A percentile compares a stretch with the other conserved stretches of the same genome.
Evolutionary conservation across 2,797 vertebrate species (phyloP).

Genomic region (Perodicticus potto): DNA sequence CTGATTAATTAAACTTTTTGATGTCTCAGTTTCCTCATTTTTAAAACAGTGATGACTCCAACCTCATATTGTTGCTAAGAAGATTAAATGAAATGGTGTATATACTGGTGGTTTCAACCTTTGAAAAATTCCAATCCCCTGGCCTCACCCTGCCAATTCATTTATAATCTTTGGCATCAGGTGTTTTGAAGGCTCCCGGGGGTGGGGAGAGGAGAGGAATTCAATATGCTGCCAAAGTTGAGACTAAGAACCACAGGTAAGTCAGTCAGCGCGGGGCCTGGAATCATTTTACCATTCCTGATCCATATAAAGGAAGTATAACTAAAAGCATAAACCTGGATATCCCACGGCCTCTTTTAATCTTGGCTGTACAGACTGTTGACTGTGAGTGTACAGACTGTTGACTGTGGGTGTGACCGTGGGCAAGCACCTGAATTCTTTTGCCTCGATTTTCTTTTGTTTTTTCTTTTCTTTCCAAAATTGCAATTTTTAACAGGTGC

Average conservation of each 20-base stretch:
- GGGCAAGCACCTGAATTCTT: neutral
- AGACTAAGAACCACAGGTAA: neutral
- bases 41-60: neutral
- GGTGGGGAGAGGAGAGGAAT: neutral
- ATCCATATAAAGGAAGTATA: neutral
- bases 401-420: neutral
- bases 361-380: neutral
- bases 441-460: too few relatives aligned
- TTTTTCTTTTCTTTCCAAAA: too few relatives aligned
- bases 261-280: neutral
- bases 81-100: neutral
- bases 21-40: neutral
- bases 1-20: neutral
- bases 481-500: too few relatives aligned
- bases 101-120: neutral
- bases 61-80: neutral
- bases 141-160: neutral
- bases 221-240: neutral
- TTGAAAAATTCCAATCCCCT: neutral
- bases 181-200: neutral
- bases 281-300: neutral
- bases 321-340: neutral
- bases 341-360: fast-evolving
- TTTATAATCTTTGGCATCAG: neutral
- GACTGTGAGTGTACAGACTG: neutral